A percentile compares a stretch with the other conserved stretches of the same genome.
Conservation (phyloP, 2,113 vertebrate species). For the Entomyzon cyanotis region DNA sequence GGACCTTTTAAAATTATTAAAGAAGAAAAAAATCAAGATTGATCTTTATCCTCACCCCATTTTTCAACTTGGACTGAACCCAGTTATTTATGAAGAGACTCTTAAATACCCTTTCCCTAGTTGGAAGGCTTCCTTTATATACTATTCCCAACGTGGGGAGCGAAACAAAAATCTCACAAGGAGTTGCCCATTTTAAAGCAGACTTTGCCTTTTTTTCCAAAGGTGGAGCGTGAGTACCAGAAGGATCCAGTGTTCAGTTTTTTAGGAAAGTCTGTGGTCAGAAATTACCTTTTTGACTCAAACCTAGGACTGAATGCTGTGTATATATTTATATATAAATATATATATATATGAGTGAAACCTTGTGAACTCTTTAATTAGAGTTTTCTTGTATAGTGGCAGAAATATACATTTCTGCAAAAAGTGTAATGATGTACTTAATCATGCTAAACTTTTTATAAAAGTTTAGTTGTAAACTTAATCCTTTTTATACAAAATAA, state of each 20-base stretch:
- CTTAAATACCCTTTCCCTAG: conserved; percentile 92
- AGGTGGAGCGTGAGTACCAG: conserved; percentile 93
- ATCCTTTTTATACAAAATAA: conserved; percentile 99
- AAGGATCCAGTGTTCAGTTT: conserved; percentile 87
- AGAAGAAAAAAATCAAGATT: conserved; percentile 68
- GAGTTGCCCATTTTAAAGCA: conserved; percentile 79
- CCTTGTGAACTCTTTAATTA: conserved; percentile 89
- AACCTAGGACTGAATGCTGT: conserved; percentile 90
- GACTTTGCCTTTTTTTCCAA: conserved; percentile 91
- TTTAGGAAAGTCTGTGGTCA: conserved; percentile 89
- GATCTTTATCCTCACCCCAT: conserved; percentile 83
- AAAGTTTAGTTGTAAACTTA: conserved; percentile 99
- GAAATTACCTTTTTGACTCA: conserved; percentile 85
- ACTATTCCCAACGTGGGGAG: conserved; percentile 88
- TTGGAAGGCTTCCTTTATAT: conserved; percentile 91
- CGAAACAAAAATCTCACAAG: conserved; percentile 78
- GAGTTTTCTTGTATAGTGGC: conserved; percentile 98
- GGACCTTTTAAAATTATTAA: conserved; percentile 66
- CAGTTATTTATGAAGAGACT: conserved; percentile 98
- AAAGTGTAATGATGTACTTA: conserved; percentile 98
- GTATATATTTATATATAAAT: conserved; percentile 86
- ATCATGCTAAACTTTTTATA: conserved; percentile 99
- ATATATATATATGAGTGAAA: conserved; percentile 83
- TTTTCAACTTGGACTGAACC: conserved; percentile 85
- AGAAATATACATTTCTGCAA: conserved; percentile 92